These are phyloP conservation scores for Imbricaverruca yamaguchii DNA, from an alignment of 2,888 invertebrate species.

Conservation along the genomic window DNA sequence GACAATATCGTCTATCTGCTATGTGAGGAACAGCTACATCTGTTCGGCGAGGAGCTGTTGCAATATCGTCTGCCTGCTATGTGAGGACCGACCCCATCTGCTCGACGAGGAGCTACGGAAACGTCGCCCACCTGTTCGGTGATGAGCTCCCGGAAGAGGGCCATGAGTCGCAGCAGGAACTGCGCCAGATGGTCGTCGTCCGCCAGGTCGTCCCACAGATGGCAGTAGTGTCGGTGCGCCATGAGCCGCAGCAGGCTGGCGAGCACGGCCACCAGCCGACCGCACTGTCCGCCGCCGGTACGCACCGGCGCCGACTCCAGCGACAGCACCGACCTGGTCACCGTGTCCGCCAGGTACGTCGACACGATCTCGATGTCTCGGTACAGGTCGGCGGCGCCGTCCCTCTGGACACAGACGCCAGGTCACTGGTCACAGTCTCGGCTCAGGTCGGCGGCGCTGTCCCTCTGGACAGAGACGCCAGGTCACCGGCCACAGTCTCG, in stretches of 20 bases:
- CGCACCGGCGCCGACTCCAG: constrained; percentile 5
- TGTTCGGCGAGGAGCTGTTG: too few relatives aligned
- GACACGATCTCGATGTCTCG: constrained; percentile 7
- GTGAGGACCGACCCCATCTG: too few relatives aligned
- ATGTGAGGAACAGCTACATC: too few relatives aligned
- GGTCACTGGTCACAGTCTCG: neutral
- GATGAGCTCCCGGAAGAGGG: constrained; percentile 5
- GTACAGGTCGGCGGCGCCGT: neutral
- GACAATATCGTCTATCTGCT: too few relatives aligned
- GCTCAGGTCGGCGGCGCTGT: neutral
- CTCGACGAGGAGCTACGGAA: too few relatives aligned
- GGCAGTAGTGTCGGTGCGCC: neutral
- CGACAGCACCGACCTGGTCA: neutral
- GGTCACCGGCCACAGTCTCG: neutral
- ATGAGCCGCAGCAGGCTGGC: neutral
- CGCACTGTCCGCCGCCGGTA: neutral
- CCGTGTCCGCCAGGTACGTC: neutral
- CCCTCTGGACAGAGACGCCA: neutral
- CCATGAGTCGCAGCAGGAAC: constrained; percentile 7
- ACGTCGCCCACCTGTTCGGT: neutral
- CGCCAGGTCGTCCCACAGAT: constrained; percentile 7
- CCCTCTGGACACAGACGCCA: neutral
- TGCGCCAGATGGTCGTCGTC: constrained; percentile 1
- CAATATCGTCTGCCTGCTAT: too few relatives aligned
- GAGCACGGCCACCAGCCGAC: neutral